Conservation (phyloP, 1,140 invertebrate genomes). For the Hycleus phaleratus region DNA sequence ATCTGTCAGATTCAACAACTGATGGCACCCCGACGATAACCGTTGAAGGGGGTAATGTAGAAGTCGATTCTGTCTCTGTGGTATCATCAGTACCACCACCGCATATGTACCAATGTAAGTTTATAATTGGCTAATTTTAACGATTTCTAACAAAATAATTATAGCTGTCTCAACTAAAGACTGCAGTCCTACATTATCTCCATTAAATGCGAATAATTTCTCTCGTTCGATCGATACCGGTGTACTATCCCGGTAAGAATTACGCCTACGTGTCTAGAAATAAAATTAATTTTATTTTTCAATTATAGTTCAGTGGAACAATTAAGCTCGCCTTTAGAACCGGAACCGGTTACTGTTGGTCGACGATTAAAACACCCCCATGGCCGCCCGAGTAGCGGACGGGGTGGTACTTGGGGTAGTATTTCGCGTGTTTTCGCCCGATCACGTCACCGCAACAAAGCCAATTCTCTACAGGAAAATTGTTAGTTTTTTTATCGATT, state of each 20-base stretch:
- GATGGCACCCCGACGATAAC: conserved; percentile 65
- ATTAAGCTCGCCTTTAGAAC: conserved; percentile 45
- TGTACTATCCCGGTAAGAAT: conserved; percentile 54
- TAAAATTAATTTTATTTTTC: conserved; percentile 19
- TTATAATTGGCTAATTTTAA: background rate
- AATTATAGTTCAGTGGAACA: conserved; percentile 60
- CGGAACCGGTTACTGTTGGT: conserved; percentile 43
- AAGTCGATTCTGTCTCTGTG: conserved; percentile 66
- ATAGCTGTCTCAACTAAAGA: conserved; percentile 68
- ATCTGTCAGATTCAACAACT: conserved; percentile 69
- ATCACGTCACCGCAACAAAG: conserved; percentile 70
- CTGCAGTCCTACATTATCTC: conserved; percentile 71
- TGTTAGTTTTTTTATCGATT: conserved; percentile 16
- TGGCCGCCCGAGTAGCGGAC: conserved; percentile 41
- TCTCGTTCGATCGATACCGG: conserved; percentile 66
- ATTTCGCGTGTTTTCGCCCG: conserved; percentile 80
- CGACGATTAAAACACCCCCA: conserved; percentile 39
- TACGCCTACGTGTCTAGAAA: background rate
- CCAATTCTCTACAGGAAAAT: conserved; percentile 40
- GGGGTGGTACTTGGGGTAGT: conserved; percentile 66
- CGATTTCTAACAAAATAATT: conserved; percentile 1
- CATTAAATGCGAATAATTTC: conserved; percentile 66
- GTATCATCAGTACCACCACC: conserved; percentile 65
- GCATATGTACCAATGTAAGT: conserved; percentile 76
- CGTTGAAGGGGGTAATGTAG: conserved; percentile 49